A percentile compares a stretch with the other conserved stretches of the same genome.
Evolutionary conservation across 2,113 vertebrate species (phyloP).

Genomic region (human): GRCh38 chr12:14916501-14917000

Average conservation of each 20-base stretch:
- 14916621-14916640: neutral
- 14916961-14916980: neutral
- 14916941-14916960: neutral
- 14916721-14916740: neutral
- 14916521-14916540: neutral
- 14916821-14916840: neutral
- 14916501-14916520: constrained; percentile 28
- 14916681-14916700: neutral
- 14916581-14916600: neutral
- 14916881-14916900: neutral
- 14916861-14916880: neutral
- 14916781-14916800: neutral
- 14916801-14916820: neutral
- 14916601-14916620: neutral
- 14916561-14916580: neutral
- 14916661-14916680: neutral
- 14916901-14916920: neutral
- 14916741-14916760: neutral
- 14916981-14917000: neutral
- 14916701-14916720: neutral
- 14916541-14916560: neutral
- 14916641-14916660: neutral
- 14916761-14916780: neutral
- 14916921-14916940: neutral
- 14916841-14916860: neutral